Conservation (phyloP, 2,797 vertebrate genomes). For the Bovichtus diacanthus region DNA sequence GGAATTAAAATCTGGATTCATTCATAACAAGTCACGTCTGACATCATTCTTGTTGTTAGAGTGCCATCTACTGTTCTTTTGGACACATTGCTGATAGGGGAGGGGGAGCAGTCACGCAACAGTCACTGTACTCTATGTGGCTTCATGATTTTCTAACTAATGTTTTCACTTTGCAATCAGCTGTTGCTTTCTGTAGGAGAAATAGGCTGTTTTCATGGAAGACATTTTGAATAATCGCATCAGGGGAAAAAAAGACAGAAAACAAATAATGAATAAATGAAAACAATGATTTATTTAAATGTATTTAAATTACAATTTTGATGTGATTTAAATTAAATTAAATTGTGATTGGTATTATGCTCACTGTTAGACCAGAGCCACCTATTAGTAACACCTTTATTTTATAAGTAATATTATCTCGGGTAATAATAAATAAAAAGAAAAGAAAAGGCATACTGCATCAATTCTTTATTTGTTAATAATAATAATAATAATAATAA, state of each 20-base stretch:
- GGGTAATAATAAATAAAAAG: no score
- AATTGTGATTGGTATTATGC: no score
- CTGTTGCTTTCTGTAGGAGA: no score
- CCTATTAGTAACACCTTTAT: not conserved
- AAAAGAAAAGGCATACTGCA: not conserved
- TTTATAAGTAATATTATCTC: not conserved
- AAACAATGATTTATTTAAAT: not conserved
- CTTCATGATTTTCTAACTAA: not conserved
- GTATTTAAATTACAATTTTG: not conserved
- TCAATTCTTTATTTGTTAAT: no score
- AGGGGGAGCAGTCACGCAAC: no score
- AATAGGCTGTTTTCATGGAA: not conserved
- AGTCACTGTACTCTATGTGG: not conserved
- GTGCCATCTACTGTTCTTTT: slow-evolving; percentile 43
- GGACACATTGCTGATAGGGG: not conserved
- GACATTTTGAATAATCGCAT: not conserved
- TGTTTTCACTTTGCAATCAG: not conserved
- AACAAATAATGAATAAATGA: not conserved
- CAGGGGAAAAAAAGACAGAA: not conserved
- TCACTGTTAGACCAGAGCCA: not conserved
- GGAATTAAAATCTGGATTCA: slow-evolving; percentile 5
- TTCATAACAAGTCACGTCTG: not conserved
- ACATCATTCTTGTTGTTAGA: not conserved
- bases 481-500: no score
- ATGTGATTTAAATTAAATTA: not conserved